Evolutionary conservation across 2,113 vertebrate species (phyloP), one percentile per base, ranked within the genome.

Genomic region (Sceloporus tristichus): DNA sequence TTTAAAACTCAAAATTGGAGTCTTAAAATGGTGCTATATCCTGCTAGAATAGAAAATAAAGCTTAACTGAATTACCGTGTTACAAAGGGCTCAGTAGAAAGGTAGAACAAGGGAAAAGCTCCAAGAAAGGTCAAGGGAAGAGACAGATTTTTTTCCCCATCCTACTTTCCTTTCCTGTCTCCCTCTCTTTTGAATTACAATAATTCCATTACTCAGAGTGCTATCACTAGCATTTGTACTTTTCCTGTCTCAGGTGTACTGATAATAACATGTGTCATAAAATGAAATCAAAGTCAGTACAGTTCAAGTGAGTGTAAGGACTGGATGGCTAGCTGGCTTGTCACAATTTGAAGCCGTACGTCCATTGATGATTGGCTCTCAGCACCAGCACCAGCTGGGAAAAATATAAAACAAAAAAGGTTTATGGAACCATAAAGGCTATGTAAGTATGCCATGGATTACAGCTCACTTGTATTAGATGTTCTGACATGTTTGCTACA

Each of bases 1-100:
- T 88, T 88, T 84, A 84, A 88, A 29, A 54, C 10, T 53, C 78
- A 82, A 84, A 88, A 84, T 88, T 84, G 87, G 75, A 78, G 48
- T 48, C 48, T 73, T 34, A 84, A 78, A 84, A 88, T 88, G 65
- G 75, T 84, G 48, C 53, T 84, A 34, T 88, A 84, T 84, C 34
- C 66, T 79, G 14, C 73, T 84, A 76, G 81, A 84, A 84, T 59
- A 71, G 42, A 84, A 88, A 79, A 84, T 79, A 84, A 76, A 62
- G 1, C 59, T 71, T 0, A 1, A 11, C 84, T 56, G 87, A 38
- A 73, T 59, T 48, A 83, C 29, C 1, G 40, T 19, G 7, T 29
- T 68, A 38, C 56, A 66, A 84, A 70, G n/a, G 10, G 4, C 54
- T 83, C 0, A 0, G 68, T 53, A 78, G 38, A 87, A 70, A 77